A percentile compares a stretch with the other conserved stretches of the same genome.
phyloP scores from a whole-genome alignment of 2,888 invertebrate species.

The Thalpophila matura region DNA sequence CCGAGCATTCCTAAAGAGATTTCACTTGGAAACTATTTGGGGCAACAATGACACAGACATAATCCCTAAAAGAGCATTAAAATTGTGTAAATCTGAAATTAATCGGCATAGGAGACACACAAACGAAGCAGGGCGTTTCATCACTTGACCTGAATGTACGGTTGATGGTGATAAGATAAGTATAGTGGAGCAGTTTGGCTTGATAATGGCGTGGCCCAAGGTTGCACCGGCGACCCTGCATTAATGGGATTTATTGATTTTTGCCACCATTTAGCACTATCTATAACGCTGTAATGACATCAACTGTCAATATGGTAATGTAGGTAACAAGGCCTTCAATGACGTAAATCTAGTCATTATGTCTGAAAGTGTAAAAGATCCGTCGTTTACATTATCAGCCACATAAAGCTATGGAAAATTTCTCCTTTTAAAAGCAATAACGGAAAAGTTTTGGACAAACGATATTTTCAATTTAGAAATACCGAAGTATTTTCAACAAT shows the following conservation, averaged over 20 bases:
- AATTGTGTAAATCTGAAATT: conserved; percentile 53
- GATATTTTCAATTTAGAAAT: conserved; percentile 18
- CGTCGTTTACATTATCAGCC: not conserved
- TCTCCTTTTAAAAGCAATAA: not conserved
- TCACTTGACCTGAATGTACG: conserved; percentile 74
- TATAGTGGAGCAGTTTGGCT: conserved; percentile 66
- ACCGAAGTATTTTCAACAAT: not conserved
- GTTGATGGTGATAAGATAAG: conserved; percentile 70
- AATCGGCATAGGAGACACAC: conserved; percentile 46
- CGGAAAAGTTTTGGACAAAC: not conserved
- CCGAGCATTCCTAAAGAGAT: conserved; percentile 47
- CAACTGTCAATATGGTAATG: conserved; percentile 27
- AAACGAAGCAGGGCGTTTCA: conserved; percentile 67
- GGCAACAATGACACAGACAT: conserved; percentile 42
- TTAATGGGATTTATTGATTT: conserved; percentile 59
- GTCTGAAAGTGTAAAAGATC: not conserved
- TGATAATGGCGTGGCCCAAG: conserved; percentile 66
- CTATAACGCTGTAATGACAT: not conserved
- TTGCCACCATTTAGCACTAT: conserved; percentile 38
- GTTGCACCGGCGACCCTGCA: conserved; percentile 62
- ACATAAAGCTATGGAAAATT: not conserved
- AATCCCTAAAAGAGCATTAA: conserved; percentile 40
- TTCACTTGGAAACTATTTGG: conserved; percentile 56
- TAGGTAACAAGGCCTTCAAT: conserved; percentile 19
- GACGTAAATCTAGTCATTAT: conserved; percentile 22